Conservation (phyloP, 2,888 invertebrate species). For the Chrysolina oricalcia region DNA sequence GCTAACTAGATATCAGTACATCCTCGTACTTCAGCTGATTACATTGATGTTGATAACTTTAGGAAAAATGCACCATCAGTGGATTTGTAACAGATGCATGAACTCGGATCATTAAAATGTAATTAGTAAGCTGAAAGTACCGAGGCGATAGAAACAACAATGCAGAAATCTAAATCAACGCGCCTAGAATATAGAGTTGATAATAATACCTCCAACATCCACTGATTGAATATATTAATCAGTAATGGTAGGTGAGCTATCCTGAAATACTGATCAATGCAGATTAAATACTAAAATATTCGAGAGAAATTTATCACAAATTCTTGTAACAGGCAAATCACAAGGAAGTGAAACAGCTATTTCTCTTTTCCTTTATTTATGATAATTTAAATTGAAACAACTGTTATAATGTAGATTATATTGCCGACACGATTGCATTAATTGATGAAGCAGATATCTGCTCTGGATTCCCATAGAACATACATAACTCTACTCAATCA, state of each 20-base stretch:
- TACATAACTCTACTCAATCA: background rate
- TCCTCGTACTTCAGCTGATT: too few relatives aligned
- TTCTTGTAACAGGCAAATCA: conserved; percentile 3
- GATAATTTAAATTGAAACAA: conserved; percentile 7
- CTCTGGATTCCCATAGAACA: conserved; percentile 11
- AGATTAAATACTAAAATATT: background rate
- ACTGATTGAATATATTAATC: too few relatives aligned
- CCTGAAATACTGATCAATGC: background rate
- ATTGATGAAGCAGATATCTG: background rate
- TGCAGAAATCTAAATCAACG: background rate
- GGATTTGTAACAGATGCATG: background rate
- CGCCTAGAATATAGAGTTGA: background rate
- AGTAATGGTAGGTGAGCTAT: too few relatives aligned
- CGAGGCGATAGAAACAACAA: background rate
- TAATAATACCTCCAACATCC: background rate
- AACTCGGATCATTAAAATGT: background rate
- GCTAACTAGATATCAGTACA: too few relatives aligned
- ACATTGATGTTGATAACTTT: background rate
- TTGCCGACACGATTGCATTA: conserved; percentile 37
- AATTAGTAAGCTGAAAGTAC: background rate
- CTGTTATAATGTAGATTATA: conserved; percentile 33
- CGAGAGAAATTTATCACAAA: background rate
- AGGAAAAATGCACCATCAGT: background rate
- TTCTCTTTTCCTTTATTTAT: conserved; percentile 22
- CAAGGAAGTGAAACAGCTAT: conserved; percentile 37